Evolutionary conservation across 1,140 invertebrate species (phyloP).

Genomic region (Amyelois transitella): DNA sequence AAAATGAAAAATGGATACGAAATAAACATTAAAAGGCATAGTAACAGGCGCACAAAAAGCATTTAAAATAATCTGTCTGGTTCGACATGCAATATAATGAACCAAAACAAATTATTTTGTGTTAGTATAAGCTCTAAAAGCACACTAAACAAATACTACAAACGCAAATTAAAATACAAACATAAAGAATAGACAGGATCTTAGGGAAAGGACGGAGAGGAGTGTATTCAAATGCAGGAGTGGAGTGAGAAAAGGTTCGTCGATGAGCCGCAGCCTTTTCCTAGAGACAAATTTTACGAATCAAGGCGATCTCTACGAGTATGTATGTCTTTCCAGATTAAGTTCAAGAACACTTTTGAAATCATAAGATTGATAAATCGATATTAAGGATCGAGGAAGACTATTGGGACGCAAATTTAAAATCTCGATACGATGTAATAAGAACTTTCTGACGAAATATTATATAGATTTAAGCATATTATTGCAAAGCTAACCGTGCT

Average conservation of each 20-base stretch:
- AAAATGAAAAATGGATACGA: not conserved
- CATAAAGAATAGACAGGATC: constrained; percentile 53
- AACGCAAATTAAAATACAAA: constrained; percentile 41
- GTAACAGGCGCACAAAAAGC: not conserved
- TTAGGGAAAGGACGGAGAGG: constrained; percentile 34
- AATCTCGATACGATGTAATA: not conserved
- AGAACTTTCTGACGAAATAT: not conserved
- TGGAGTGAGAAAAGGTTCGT: constrained; percentile 54
- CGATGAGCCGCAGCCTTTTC: constrained; percentile 71
- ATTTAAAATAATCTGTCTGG: not conserved
- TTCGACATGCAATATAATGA: not conserved
- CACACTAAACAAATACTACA: constrained; percentile 28
- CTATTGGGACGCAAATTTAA: not conserved
- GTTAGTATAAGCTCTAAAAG: constrained; percentile 40
- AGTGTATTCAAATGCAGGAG: constrained; percentile 45
- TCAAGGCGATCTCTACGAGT: constrained; percentile 10
- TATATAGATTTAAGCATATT: constrained; percentile 38
- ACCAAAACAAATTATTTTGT: constrained; percentile 9
- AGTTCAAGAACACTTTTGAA: not conserved
- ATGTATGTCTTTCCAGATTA: not conserved
- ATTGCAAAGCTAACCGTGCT: constrained; percentile 68
- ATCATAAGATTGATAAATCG: not conserved
- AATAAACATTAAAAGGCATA: constrained; percentile 3
- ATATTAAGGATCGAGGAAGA: constrained; percentile 1
- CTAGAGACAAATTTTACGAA: constrained; percentile 31